Percentiles rank a stretch among this genome's conserved stretches.
Conservation (phyloP, 1,140 invertebrate genomes). For the Heterodera schachtii region DNA sequence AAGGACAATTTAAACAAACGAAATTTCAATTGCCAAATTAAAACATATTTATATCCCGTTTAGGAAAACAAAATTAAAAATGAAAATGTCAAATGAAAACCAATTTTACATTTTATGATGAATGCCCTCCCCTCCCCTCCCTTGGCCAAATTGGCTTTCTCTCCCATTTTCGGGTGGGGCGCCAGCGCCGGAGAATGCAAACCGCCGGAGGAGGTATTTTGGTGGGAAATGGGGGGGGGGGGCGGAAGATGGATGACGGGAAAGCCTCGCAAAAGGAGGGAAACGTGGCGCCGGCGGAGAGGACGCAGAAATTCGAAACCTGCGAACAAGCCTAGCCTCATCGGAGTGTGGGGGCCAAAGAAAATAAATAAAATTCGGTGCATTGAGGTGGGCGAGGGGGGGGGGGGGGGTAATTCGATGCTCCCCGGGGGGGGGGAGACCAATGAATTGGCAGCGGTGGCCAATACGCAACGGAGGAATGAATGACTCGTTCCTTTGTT, state of each 20-base stretch:
- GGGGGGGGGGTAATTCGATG: too few relatives aligned
- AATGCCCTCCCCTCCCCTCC: neutral
- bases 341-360: neutral
- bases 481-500: neutral
- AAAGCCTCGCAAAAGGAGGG: neutral
- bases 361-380: neutral
- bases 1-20: neutral
- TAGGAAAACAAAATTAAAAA: too few relatives aligned
- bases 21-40: too few relatives aligned
- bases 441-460: neutral
- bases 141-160: slow-evolving; percentile 4
- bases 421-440: too few relatives aligned
- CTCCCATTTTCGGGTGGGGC: neutral
- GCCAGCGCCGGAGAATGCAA: neutral
- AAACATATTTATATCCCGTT: too few relatives aligned
- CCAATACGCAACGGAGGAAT: neutral
- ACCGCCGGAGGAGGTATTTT: neutral
- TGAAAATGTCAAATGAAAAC: neutral
- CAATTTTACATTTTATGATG: neutral
- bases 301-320: neutral
- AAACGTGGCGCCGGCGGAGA: neutral
- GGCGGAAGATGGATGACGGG: neutral
- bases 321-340: neutral
- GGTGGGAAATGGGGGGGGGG: neutral
- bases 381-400: neutral